Conservation (phyloP, 2,113 vertebrate genomes). For the Martes martes region DNA sequence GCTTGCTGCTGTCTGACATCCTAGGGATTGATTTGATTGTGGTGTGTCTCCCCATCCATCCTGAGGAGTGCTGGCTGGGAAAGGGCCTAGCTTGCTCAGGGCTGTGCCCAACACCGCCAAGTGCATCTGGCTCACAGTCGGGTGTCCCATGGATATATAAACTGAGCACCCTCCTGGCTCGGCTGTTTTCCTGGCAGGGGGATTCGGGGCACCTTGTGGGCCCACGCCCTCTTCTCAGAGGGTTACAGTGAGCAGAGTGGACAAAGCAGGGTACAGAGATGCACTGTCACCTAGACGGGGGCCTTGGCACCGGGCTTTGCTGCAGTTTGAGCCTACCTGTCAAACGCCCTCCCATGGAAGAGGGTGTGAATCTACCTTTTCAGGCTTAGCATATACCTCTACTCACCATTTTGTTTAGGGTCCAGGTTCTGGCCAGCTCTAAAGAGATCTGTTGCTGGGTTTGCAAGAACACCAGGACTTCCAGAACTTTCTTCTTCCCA, state of each 20-base stretch:
- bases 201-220: neutral
- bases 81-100: neutral
- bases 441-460: neutral
- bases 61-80: neutral
- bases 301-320: neutral
- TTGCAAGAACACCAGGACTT: neutral
- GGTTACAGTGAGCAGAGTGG: neutral
- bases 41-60: neutral
- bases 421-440: neutral
- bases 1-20: fast-evolving
- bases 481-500: neutral
- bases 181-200: neutral
- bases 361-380: no score
- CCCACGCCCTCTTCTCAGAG: neutral
- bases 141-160: neutral
- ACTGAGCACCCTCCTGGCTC: neutral
- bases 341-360: neutral
- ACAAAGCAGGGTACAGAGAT: no score
- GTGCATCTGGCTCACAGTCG: fast-evolving
- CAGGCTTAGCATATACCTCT: neutral
- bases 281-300: fast-evolving
- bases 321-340: neutral
- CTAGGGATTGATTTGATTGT: no score
- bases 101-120: neutral
- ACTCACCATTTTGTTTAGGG: neutral